A percentile compares a stretch with the other conserved stretches of the same genome.
phyloP scores from a whole-genome alignment of 2,888 invertebrate species.

The Dicyrtoma fusca region DNA sequence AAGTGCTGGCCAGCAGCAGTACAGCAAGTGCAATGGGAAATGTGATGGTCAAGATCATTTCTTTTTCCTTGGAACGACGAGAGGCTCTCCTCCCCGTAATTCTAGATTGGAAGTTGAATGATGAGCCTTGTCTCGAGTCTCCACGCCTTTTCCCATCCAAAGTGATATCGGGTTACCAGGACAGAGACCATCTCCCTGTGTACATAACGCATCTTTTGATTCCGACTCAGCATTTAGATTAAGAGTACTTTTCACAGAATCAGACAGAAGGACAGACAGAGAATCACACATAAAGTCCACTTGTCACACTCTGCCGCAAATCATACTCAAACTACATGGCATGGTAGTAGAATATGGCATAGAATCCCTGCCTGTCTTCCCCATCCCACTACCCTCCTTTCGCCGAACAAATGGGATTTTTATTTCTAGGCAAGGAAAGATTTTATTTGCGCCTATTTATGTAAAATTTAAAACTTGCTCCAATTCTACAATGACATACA shows the following conservation, averaged over 20 bases:
- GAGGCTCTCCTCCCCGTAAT: slow-evolving; percentile 16
- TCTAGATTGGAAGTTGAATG: slow-evolving; percentile 32
- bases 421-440: no score
- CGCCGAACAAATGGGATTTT: no score
- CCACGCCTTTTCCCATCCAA: slow-evolving; percentile 10
- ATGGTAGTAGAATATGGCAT: no score
- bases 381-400: no score
- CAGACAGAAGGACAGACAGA: neutral
- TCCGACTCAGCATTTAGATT: neutral
- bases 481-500: no score
- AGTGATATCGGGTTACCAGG: slow-evolving; percentile 16
- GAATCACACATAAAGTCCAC: neutral
- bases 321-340: no score
- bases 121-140: slow-evolving; percentile 14
- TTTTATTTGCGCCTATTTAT: no score
- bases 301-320: no score
- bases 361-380: no score
- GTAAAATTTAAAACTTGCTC: no score
- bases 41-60: slow-evolving; percentile 24
- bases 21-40: slow-evolving; percentile 1
- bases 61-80: neutral
- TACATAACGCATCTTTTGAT: neutral
- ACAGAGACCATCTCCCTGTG: neutral
- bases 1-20: neutral
- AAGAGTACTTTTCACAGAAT: neutral